These are phyloP conservation scores for Falco cherrug DNA, from an alignment of 2,797 vertebrate species.

Conservation along the genomic window DNA sequence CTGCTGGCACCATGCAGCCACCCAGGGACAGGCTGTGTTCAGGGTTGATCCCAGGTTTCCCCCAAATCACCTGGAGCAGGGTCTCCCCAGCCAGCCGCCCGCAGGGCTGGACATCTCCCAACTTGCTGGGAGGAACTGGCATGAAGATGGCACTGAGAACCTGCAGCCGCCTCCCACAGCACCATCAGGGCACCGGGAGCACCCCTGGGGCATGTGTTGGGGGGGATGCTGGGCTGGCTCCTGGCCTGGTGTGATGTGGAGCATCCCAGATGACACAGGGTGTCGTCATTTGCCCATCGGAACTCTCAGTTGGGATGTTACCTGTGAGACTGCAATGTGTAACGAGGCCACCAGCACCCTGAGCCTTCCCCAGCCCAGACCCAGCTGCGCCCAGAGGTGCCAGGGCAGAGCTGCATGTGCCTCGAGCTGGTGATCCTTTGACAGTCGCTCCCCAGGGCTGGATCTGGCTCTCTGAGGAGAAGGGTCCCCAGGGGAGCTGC, in stretches of 20 bases:
- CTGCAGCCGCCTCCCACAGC: neutral
- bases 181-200: neutral
- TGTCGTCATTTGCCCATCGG: neutral
- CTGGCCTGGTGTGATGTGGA: fast-evolving
- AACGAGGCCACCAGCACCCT: neutral
- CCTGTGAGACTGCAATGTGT: neutral
- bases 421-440: fast-evolving
- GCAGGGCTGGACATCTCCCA: neutral
- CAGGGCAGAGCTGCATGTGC: neutral
- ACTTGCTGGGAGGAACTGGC: neutral
- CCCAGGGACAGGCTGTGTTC: fast-evolving
- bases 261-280: neutral
- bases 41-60: neutral
- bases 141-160: neutral
- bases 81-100: neutral
- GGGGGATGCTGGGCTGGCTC: neutral
- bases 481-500: fast-evolving
- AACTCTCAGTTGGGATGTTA: neutral
- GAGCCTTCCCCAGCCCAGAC: neutral
- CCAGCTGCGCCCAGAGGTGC: fast-evolving
- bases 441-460: neutral
- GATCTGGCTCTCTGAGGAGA: neutral
- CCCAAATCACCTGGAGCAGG: neutral
- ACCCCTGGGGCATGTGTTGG: neutral
- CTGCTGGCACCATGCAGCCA: neutral